A percentile compares a stretch with the other conserved stretches of the same genome.
Conservation (phyloP, 2,888 invertebrate genomes). For the Coelopa pilipes region DNA sequence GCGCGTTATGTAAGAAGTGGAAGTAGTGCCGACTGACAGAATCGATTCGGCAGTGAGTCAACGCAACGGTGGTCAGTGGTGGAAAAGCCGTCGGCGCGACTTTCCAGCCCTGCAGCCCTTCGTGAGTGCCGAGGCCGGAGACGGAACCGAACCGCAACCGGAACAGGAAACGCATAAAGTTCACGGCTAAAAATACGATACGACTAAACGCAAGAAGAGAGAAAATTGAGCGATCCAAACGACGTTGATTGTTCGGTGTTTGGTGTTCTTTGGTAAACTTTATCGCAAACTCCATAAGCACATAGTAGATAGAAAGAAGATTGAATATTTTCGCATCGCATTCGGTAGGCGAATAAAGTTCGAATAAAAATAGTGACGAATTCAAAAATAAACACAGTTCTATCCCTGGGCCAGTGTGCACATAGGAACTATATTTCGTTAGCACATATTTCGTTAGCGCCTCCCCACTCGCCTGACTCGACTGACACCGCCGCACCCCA, state of each 20-base stretch:
- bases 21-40: constrained; percentile 1
- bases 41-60: not conserved
- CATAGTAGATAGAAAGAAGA: too few relatives aligned
- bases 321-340: not conserved
- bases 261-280: too few relatives aligned
- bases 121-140: too few relatives aligned
- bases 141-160: not conserved
- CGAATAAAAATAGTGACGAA: constrained; percentile 55
- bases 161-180: constrained; percentile 22
- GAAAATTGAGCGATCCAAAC: not conserved
- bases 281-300: too few relatives aligned
- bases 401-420: constrained; percentile 50
- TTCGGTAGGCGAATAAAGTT: constrained; percentile 15
- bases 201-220: not conserved
- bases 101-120: not conserved
- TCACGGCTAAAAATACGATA: constrained; percentile 29
- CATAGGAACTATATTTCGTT: constrained; percentile 38
- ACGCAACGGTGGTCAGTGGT: not conserved
- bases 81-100: not conserved
- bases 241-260: too few relatives aligned
- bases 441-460: constrained; percentile 24
- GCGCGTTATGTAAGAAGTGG: constrained; percentile 46
- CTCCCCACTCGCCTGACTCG: constrained; percentile 12
- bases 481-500: constrained; percentile 6
- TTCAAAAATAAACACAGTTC: constrained; percentile 54